A percentile compares a stretch with the other conserved stretches of the same genome.
These are phyloP conservation scores for Bergia sp. DNA, from an alignment of 92 coral and sea anemone genomes.

Conservation along the genomic window DNA sequence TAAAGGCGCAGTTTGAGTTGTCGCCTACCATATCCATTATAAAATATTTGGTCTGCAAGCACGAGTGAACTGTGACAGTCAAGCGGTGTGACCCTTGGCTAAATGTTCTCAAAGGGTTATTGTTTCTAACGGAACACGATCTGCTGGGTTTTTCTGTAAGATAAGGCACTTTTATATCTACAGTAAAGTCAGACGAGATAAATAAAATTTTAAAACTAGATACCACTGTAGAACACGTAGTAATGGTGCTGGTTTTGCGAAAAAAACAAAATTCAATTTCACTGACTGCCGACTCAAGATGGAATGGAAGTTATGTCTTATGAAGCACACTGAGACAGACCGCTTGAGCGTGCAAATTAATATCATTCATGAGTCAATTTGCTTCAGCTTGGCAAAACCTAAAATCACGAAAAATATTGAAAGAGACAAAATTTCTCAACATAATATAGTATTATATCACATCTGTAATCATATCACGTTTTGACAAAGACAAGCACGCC, in stretches of 20 bases:
- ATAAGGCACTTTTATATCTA: slow-evolving; percentile 1
- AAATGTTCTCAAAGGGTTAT: slow-evolving; percentile 32
- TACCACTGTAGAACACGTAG: background rate
- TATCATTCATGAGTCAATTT: too few relatives aligned
- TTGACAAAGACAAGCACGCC: background rate
- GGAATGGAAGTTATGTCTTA: background rate
- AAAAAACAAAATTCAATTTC: background rate
- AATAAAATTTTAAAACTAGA: too few relatives aligned
- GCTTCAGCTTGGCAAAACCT: too few relatives aligned
- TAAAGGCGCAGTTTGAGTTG: background rate
- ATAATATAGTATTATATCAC: too few relatives aligned
- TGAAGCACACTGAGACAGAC: too few relatives aligned
- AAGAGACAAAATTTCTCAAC: background rate
- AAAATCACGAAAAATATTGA: background rate
- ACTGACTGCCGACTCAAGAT: background rate
- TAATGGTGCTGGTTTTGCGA: background rate
- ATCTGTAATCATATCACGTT: too few relatives aligned
- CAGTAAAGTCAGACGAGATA: background rate
- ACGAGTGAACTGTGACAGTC: background rate
- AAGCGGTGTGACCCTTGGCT: slow-evolving; percentile 29
- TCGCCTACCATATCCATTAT: background rate
- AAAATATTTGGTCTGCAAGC: background rate
- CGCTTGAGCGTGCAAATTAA: too few relatives aligned
- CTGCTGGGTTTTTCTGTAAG: slow-evolving; percentile 12
- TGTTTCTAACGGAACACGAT: slow-evolving; percentile 38